phyloP scores from a whole-genome alignment of 2,888 invertebrate species.

The Spisula solida region DNA sequence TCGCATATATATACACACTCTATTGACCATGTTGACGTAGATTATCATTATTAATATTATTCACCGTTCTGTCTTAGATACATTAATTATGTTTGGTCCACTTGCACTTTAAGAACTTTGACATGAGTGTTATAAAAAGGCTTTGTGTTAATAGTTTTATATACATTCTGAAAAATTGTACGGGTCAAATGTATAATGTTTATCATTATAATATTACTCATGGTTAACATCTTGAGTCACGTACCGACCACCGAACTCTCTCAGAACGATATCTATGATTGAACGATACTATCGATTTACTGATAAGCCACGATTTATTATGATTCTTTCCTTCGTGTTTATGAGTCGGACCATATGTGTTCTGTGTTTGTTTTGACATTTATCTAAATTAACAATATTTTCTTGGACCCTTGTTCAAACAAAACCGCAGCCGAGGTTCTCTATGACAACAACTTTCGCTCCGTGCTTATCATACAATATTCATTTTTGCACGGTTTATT shows the following conservation, averaged over 20 bases:
- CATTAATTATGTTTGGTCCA: too few relatives aligned
- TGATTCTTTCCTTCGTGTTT: background rate
- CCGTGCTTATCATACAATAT: background rate
- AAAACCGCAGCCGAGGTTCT: background rate
- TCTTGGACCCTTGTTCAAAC: background rate
- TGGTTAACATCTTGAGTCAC: background rate
- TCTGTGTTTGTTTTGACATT: slow-evolving; percentile 47
- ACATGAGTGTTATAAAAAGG: too few relatives aligned
- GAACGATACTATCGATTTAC: background rate
- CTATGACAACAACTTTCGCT: background rate
- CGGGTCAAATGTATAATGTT: too few relatives aligned
- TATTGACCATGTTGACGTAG: too few relatives aligned
- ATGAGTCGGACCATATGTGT: slow-evolving; percentile 37
- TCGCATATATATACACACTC: too few relatives aligned
- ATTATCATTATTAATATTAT: too few relatives aligned
- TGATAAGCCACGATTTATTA: slow-evolving; percentile 40
- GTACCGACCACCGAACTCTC: background rate
- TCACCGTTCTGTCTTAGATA: too few relatives aligned
- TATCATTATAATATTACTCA: too few relatives aligned
- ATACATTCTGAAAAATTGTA: too few relatives aligned
- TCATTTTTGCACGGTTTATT: slow-evolving; percentile 37
- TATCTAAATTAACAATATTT: slow-evolving; percentile 15
- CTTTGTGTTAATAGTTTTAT: too few relatives aligned
- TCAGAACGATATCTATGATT: background rate
- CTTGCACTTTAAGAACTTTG: too few relatives aligned